These are phyloP conservation scores for Leptocoma aspasia DNA, from an alignment of 2,113 vertebrate species.

Conservation along the genomic window DNA sequence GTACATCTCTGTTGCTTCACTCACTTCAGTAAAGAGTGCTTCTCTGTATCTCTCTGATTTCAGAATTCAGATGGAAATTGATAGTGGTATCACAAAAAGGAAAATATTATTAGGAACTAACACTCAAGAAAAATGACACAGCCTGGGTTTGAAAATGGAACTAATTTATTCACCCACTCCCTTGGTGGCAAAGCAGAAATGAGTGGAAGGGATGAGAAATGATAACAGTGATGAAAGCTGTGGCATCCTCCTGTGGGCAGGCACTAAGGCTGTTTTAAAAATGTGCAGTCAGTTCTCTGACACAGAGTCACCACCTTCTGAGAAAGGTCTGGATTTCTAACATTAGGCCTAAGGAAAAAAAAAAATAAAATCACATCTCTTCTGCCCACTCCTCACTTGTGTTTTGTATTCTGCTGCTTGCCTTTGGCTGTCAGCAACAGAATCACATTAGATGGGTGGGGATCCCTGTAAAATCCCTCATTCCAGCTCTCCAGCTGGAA, in stretches of 20 bases:
- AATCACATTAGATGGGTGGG: neutral
- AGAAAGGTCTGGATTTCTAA: neutral
- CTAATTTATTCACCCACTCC: neutral
- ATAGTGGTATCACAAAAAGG: neutral
- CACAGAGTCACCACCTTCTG: neutral
- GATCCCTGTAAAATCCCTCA: neutral
- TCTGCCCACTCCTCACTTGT: neutral
- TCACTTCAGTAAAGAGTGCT: neutral
- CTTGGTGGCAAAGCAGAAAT: neutral
- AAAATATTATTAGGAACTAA: neutral
- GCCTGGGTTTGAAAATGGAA: neutral
- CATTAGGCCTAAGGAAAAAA: neutral
- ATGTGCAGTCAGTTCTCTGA: neutral
- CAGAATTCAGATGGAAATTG: neutral
- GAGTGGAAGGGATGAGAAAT: neutral
- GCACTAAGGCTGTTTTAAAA: neutral
- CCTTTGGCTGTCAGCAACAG: neutral
- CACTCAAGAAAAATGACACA: neutral
- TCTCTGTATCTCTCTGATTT: neutral
- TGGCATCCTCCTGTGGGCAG: neutral
- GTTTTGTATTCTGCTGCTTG: neutral
- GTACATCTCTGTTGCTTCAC: neutral
- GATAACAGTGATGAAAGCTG: neutral
- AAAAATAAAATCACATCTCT: neutral
- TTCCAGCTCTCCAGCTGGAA: neutral